These are phyloP conservation scores for Trichechus manatus DNA, from an alignment of 2,113 vertebrate genomes.

Conservation along the genomic window DNA sequence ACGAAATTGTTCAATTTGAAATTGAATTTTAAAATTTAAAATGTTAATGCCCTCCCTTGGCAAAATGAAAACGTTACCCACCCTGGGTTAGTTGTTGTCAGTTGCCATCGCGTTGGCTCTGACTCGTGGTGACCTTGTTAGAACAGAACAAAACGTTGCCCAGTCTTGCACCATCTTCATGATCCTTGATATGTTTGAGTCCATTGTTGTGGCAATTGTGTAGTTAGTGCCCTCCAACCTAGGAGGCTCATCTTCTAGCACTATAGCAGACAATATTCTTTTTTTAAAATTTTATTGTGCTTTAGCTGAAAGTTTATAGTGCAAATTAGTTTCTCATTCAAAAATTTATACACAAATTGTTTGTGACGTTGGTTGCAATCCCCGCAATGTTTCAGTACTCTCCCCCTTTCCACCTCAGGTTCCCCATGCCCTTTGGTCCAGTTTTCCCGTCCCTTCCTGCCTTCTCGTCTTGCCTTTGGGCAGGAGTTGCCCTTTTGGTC, in stretches of 20 bases:
- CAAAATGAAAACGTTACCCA: neutral
- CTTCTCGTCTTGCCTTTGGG: too few species aligned
- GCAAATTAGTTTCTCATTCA: too few species aligned
- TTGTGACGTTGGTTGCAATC: too few species aligned
- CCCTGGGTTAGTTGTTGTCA: neutral
- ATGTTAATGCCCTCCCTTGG: slow-evolving; percentile 11
- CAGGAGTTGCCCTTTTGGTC: too few species aligned
- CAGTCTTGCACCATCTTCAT: neutral
- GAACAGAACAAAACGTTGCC: neutral
- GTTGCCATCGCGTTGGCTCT: neutral
- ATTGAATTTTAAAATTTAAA: slow-evolving; percentile 36
- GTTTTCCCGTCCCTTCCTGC: too few species aligned
- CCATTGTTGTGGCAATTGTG: neutral
- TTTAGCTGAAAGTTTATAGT: too few species aligned
- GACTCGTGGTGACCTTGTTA: neutral
- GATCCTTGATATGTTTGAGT: neutral
- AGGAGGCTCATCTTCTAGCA: neutral
- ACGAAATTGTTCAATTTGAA: slow-evolving; percentile 41
- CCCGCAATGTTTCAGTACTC: too few species aligned
- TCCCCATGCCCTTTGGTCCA: too few species aligned
- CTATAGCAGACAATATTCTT: neutral
- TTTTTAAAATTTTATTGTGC: too few species aligned
- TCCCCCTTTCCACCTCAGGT: too few species aligned
- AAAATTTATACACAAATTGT: too few species aligned
- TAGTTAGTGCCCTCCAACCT: neutral